Evolutionary conservation across 2,888 invertebrate genomes (phyloP).

Genomic region (Dicyrtomina minuta): DNA sequence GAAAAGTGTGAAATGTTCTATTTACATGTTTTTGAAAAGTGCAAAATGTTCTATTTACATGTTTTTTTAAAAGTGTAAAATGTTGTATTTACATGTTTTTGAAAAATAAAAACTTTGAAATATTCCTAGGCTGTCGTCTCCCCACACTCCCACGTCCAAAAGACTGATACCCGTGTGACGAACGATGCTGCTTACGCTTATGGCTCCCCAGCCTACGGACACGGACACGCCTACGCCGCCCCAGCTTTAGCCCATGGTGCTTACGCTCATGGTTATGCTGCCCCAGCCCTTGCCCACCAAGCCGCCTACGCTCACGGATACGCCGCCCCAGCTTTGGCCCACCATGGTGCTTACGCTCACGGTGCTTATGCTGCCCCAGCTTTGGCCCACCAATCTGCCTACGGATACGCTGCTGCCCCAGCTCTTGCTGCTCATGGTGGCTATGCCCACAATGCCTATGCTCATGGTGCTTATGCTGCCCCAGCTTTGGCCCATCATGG

Average conservation of each 20-base stretch:
- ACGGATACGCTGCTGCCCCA: slow-evolving; percentile 43
- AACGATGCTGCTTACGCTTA: slow-evolving; percentile 43
- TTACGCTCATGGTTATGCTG: slow-evolving; percentile 39
- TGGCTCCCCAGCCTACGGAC: slow-evolving; percentile 39
- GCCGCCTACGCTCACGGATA: slow-evolving; percentile 27
- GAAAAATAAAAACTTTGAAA: no score
- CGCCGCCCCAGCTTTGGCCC: slow-evolving; percentile 30
- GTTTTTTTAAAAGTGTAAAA: no score
- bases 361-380: slow-evolving; percentile 40
- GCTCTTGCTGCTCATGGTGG: slow-evolving; percentile 35
- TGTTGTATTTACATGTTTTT: no score
- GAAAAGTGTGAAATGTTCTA: no score
- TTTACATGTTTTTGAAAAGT: no score
- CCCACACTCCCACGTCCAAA: slow-evolving; percentile 46
- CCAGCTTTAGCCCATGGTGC: slow-evolving; percentile 38
- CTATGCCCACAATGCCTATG: slow-evolving; percentile 34
- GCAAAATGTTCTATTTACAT: no score
- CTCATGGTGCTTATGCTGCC: slow-evolving; percentile 40
- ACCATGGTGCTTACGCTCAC: slow-evolving; percentile 42
- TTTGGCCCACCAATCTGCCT: slow-evolving; percentile 23
- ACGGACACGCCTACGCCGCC: slow-evolving; percentile 39
- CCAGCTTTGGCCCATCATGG: slow-evolving; percentile 32
- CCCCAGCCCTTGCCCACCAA: slow-evolving; percentile 38
- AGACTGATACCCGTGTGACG: slow-evolving; percentile 50
- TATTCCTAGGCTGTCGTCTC: slow-evolving; percentile 44